A percentile compares a stretch with the other conserved stretches of the same genome.
phyloP scores from a whole-genome alignment of 1,140 invertebrate genomes.

The Bombus cullumanus region DNA sequence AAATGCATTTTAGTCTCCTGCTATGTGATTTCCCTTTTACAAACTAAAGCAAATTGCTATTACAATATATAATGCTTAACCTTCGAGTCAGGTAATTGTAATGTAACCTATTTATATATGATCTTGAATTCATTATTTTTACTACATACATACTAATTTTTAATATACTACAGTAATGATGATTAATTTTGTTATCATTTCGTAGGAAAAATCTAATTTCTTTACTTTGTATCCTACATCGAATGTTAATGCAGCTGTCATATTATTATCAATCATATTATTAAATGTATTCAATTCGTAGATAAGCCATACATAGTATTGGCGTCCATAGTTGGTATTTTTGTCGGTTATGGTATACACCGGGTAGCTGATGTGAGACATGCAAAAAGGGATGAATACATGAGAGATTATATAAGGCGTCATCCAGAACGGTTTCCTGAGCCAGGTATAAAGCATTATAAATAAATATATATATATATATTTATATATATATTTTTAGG shows the following conservation, averaged over 20 bases:
- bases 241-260: background rate
- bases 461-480: no score
- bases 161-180: background rate
- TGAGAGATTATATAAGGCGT: constrained; percentile 87
- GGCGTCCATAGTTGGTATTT: rapidly evolving
- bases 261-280: background rate
- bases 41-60: background rate
- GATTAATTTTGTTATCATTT: background rate
- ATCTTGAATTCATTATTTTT: no score
- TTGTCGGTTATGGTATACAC: constrained; percentile 75
- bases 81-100: background rate
- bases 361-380: constrained; percentile 64
- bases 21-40: background rate
- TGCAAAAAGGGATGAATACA: constrained; percentile 86
- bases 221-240: background rate
- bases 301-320: background rate
- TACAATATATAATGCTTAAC: background rate
- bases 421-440: constrained; percentile 88
- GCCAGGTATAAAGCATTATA: constrained; percentile 81
- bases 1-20: background rate
- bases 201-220: background rate
- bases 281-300: background rate
- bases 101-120: no score
- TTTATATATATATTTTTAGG: no score
- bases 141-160: background rate